phyloP scores from a whole-genome alignment of 2,797 vertebrate species.

The Natrix natrix region DNA sequence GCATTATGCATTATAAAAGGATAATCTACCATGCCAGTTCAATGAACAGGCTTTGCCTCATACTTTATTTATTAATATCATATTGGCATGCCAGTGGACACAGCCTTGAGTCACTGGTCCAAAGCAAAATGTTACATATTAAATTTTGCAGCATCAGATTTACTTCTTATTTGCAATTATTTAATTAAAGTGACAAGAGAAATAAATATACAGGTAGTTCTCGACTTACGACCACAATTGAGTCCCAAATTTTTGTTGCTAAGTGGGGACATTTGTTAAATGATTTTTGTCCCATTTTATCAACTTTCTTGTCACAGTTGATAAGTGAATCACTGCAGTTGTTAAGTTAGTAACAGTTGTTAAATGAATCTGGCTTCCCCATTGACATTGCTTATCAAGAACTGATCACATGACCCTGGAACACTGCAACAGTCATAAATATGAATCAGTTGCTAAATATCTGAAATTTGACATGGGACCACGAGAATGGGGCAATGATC shows the following conservation, averaged over 20 bases:
- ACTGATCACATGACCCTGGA: no score
- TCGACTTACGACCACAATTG: not conserved
- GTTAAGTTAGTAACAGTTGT: not conserved
- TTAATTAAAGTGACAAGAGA: not conserved
- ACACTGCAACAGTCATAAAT: no score
- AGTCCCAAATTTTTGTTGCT: not conserved
- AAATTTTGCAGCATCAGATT: conserved; percentile 6
- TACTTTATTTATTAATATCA: conserved; percentile 21
- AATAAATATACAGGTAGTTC: not conserved
- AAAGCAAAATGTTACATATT: conserved; percentile 1
- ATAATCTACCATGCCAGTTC: conserved; percentile 15
- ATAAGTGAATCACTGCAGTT: not conserved
- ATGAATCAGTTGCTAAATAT: not conserved
- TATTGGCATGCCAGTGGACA: conserved; percentile 2
- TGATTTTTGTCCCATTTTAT: not conserved
- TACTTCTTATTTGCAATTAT: conserved; percentile 19
- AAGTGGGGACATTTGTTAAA: not conserved
- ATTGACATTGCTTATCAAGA: not conserved
- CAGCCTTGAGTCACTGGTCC: not conserved
- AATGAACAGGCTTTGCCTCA: conserved; percentile 17
- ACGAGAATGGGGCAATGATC: not conserved
- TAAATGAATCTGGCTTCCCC: not conserved
- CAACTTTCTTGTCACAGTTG: not conserved
- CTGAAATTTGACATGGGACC: not conserved
- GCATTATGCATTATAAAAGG: conserved; percentile 2